Base-by-base conservation (phyloP, 2,797 vertebrate genomes). In the Pseudochromis fuscus region DNA sequence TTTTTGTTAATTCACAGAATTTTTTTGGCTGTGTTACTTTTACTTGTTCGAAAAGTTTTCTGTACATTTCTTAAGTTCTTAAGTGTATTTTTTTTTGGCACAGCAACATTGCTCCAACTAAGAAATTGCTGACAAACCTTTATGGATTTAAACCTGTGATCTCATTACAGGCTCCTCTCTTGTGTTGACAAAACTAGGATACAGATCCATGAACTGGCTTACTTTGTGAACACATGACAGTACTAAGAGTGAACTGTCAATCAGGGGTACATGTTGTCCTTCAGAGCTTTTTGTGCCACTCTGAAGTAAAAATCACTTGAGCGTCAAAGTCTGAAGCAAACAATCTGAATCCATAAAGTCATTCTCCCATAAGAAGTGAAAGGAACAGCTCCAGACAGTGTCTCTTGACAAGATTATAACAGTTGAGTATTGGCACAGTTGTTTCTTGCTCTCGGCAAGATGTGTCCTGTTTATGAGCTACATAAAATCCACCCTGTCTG, bases 401-500 rank as follows among this genome's bases (percentile, higher is more conserved):
- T 66, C 72, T 75, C 61, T 24, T 77, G 57, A 79, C 67, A 58
- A 51, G 78, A 88, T 75, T 77, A 57, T 44, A 57, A 62, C 50
- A 63, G 51, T 35, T 31, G 49, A 73, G 48, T 35, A n/a, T 59
- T 78, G 85, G 79, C 85, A 73, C 50, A 15, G 64, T 59, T 49
- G 42, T 48, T 38, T 63, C 25, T 66, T 3, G 81, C 85, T 83
- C 48, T 69, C 73, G 79, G 73, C 53, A 15, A 70, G 40, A 80
- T 44, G 40, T 78, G 71, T 66, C 71, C 60, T 75, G 62, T 80
- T 52, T 83, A 52, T 58, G 62, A 82, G 77, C 60, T 3, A 48
- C 77, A 67, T 66, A 19, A 86, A 87, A 77, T 81, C 83, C 71
- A n/a, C 63, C 76, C 70, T 68, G 79, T 77, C 80, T 73, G 72